A percentile compares a stretch with the other conserved stretches of the same genome.
These are phyloP conservation scores for Odontocerum albicorne DNA, from an alignment of 2,888 invertebrate species.

Conservation along the genomic window DNA sequence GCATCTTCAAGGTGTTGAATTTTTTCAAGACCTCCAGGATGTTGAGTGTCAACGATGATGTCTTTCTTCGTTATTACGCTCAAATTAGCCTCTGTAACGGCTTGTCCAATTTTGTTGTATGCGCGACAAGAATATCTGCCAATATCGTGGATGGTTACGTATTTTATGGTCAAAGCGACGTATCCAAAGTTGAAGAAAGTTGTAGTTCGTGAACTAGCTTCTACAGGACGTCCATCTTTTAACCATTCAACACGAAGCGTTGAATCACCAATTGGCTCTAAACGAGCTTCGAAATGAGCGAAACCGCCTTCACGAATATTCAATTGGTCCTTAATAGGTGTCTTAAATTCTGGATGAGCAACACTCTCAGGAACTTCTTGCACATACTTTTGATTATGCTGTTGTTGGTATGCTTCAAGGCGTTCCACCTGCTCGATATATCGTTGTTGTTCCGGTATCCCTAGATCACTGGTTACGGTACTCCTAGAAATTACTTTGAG, in stretches of 20 bases:
- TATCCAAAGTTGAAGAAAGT: constrained; percentile 94
- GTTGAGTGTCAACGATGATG: constrained; percentile 86
- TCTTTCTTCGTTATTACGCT: constrained; percentile 85
- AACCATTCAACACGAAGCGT: constrained; percentile 90
- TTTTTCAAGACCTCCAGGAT: constrained; percentile 89
- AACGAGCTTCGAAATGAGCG: constrained; percentile 93
- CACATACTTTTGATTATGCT: constrained; percentile 76
- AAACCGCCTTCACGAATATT: constrained; percentile 90
- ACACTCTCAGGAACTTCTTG: constrained; percentile 80
- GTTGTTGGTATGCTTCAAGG: constrained; percentile 86
- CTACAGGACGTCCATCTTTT: constrained; percentile 86
- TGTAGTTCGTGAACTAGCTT: constrained; percentile 91
- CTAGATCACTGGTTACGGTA: constrained; percentile 83
- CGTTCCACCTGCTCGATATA: constrained; percentile 92
- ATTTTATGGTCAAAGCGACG: constrained; percentile 91
- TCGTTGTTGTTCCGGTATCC: constrained; percentile 86
- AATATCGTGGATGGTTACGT: constrained; percentile 86
- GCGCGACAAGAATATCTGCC: constrained; percentile 89
- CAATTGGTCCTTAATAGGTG: constrained; percentile 84
- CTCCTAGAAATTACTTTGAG: constrained; percentile 77
- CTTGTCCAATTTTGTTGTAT: constrained; percentile 84
- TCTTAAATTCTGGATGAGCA: constrained; percentile 83
- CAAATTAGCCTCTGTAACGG: constrained; percentile 77
- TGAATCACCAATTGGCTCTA: constrained; percentile 91
- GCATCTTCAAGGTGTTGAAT: constrained; percentile 88